phyloP scores from a whole-genome alignment of 1,140 invertebrate genomes.

The Eciton burchellii region DNA sequence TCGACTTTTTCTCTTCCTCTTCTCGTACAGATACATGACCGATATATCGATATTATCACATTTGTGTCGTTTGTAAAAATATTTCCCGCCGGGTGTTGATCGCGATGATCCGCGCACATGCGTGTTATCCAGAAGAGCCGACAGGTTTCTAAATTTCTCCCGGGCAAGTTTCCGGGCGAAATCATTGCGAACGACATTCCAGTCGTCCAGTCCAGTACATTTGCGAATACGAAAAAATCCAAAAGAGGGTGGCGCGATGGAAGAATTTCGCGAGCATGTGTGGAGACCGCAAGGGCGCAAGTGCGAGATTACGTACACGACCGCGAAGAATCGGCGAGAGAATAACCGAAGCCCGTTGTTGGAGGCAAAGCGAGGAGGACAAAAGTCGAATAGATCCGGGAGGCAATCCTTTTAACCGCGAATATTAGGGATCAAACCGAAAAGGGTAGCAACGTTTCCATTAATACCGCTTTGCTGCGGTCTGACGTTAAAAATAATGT shows the following conservation, averaged over 20 bases:
- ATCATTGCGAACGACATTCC: neutral
- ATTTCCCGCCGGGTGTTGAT: neutral
- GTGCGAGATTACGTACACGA: conserved; percentile 47
- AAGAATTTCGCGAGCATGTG: neutral
- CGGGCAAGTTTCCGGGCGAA: neutral
- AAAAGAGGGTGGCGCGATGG: neutral
- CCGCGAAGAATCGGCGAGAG: conserved; percentile 14
- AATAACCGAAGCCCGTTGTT: conserved; percentile 41
- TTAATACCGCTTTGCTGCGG: too few relatives aligned
- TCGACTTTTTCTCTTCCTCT: too few relatives aligned
- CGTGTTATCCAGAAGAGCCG: neutral
- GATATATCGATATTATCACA: too few relatives aligned
- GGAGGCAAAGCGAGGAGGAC: neutral
- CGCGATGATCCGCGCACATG: neutral
- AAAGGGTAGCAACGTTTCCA: neutral
- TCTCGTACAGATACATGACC: too few relatives aligned
- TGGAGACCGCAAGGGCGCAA: conserved; percentile 26
- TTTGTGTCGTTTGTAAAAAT: neutral
- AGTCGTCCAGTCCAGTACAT: neutral
- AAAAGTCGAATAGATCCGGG: neutral
- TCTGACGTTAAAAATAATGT: conserved; percentile 11
- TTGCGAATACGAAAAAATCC: neutral
- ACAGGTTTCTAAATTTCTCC: neutral
- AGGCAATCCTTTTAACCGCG: neutral
- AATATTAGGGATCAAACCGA: neutral